Base-by-base conservation (phyloP, 2,888 invertebrate genomes). In the Tinea pellionella region DNA sequence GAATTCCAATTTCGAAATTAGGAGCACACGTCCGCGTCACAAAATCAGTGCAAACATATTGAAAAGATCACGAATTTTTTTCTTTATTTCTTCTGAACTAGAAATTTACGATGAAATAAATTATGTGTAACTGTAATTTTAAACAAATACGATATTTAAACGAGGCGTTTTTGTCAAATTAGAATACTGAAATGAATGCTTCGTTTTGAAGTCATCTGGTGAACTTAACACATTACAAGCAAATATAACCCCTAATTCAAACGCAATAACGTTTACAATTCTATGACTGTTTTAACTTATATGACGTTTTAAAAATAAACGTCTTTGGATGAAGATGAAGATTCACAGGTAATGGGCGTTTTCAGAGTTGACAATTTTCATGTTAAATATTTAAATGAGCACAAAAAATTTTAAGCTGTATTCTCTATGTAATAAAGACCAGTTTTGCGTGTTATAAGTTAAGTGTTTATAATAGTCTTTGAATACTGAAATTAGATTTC, bases 131-230 rank as follows among this genome's bases (percentile, higher is more conserved):
- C 24, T n/a, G 11, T 53, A 53, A 53, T 53, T 78, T 78, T 76
- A 74, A 72, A 81, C 85, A 80, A 78, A 85, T 82, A 74, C 70
- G 73, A 78, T 74, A 71, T 66, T 69, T 74, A 72, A 75, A 75
- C 77, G 80, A 78, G 72, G 76, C 81, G 85, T 85, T 85, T 83
- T 83, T 83, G 82, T 86, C 86, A 84, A 75, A 83, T 82, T 77
- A 81, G 74, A 68, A 70, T 74, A 73, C 75, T 78, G 79, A 77
- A 80, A 76, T 74, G 74, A 74, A 77, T 72, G 67, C 62, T 71
- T 65, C 70, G 67, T 68, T 71, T 24, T 71, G 79, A 78, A 81
- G 12, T 12, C 53, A 24, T 18, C 18, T 24, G 53, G 1, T 19
- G 3, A 16, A 1, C 4, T 24, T 75, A 79, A 78, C 75, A 77